A percentile compares a stretch with the other conserved stretches of the same genome.
Conservation (phyloP, 1,140 invertebrate species). For the Bombus superbus region DNA sequence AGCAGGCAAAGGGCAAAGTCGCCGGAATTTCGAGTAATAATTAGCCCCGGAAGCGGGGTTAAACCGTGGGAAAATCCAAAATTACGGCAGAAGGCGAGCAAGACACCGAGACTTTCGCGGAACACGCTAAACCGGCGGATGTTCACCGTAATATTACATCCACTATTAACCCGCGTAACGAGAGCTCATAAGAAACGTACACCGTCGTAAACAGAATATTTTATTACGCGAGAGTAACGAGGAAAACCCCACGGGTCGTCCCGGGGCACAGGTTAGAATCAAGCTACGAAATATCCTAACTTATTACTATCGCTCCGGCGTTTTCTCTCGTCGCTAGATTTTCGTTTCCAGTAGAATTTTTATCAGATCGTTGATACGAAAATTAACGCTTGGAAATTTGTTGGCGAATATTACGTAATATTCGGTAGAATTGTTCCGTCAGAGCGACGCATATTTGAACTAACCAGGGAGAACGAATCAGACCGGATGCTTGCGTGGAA, state of each 20-base stretch:
- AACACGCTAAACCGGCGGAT: constrained; percentile 8
- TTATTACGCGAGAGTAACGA: constrained; percentile 35
- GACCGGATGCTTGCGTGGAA: neutral
- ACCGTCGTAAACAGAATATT: constrained; percentile 35
- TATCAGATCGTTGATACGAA: neutral
- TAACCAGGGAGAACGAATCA: neutral
- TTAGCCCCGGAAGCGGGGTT: neutral
- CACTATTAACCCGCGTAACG: constrained; percentile 28
- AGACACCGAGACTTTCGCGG: neutral
- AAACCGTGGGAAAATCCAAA: constrained; percentile 18
- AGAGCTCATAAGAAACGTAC: constrained; percentile 36
- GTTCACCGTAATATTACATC: constrained; percentile 31
- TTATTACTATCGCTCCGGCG: neutral
- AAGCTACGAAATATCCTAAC: neutral
- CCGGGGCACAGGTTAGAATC: neutral
- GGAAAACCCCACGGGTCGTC: neutral
- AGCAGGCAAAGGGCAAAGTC: neutral
- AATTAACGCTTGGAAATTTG: neutral
- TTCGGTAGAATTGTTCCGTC: neutral
- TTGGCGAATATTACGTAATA: neutral
- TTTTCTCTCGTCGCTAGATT: neutral
- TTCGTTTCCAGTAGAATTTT: neutral
- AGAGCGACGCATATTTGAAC: neutral
- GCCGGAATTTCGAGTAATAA: neutral
- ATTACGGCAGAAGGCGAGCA: constrained; percentile 18